Base-by-base conservation (phyloP, 2,888 invertebrate species). In the Ceramica pisi region DNA sequence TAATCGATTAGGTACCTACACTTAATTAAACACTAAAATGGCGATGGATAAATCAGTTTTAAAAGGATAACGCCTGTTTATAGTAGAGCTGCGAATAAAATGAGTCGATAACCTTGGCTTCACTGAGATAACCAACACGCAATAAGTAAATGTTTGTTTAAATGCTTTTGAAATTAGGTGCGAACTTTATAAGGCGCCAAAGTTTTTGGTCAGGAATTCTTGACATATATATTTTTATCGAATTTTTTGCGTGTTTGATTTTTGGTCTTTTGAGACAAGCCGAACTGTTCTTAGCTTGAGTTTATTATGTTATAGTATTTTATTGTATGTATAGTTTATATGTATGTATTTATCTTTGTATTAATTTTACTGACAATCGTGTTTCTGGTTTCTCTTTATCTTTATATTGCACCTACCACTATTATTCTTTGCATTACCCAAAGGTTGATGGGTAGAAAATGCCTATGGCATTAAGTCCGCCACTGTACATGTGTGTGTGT, bases 1-100 rank as follows among this genome's bases (percentile, higher is more conserved):
- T 62, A 71, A 26, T 63, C 73, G 78, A 80, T 67, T 82, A n/a
- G n/a, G n/a, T n/a, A n/a, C n/a, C n/a, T n/a, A 68, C 63, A 78
- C 79, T 73, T 69, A 82, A 80, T 82, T 80, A 82, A 78, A 69
- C 44, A 82, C 60, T 56, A 62, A 78, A 61, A 80, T 70, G 79
- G 79, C 82, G 53, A 67, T 69, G 67, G 69, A 80, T 79, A 74
- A 80, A 82, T 80, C 80, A 62, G 65, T 74, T 74, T 44, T 82
- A 62, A 82, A 78, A 80, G 83, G 80, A 80, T 79, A 67, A 35
- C 65, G 69, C 21, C 80, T 82, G 82, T 78, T 73, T 67, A 80
- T 79, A 80, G 80, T 26, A 10, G 60, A 23, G 46, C 38, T 21
- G 64, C 26, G 53, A 78, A 74, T 64, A 65, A 70, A 82, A 74